phyloP scores from a whole-genome alignment of 2,113 vertebrate species.

The Sinocyclocheilus grahami region DNA sequence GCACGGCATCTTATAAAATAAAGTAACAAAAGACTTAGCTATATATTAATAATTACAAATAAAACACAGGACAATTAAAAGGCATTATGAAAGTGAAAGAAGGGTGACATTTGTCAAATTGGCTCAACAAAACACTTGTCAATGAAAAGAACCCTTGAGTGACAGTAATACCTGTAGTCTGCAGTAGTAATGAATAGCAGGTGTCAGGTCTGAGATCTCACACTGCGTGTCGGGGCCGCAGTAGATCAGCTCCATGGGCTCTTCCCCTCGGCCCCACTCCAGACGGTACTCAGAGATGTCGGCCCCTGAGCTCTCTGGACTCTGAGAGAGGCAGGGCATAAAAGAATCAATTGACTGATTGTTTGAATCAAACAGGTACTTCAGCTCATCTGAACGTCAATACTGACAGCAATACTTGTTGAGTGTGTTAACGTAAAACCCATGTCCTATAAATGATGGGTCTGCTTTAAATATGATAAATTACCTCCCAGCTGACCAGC shows the following conservation, averaged over 20 bases:
- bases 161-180: slow-evolving; percentile 77
- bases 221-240: slow-evolving; percentile 84
- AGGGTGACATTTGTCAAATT: background rate
- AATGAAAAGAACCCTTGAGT: too few species aligned
- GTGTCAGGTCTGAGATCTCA: slow-evolving; percentile 83
- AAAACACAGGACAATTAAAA: background rate
- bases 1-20: background rate
- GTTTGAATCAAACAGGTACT: background rate
- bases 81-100: background rate
- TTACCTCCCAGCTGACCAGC: slow-evolving; percentile 91
- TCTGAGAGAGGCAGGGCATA: slow-evolving; percentile 70
- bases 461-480: background rate
- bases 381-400: background rate
- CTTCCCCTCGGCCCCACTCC: slow-evolving; percentile 90
- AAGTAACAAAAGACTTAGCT: background rate
- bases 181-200: slow-evolving; percentile 88
- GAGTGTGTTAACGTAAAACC: background rate
- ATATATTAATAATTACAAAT: background rate
- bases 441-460: background rate
- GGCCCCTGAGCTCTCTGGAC: slow-evolving; percentile 88
- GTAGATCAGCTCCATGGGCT: slow-evolving; percentile 85
- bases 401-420: background rate
- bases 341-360: background rate
- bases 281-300: slow-evolving; percentile 94
- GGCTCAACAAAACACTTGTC: background rate